Evolutionary conservation across 2,888 invertebrate genomes (phyloP), one percentile per base, ranked within the genome.

Genomic region (Onthophagus sagittarius): DNA sequence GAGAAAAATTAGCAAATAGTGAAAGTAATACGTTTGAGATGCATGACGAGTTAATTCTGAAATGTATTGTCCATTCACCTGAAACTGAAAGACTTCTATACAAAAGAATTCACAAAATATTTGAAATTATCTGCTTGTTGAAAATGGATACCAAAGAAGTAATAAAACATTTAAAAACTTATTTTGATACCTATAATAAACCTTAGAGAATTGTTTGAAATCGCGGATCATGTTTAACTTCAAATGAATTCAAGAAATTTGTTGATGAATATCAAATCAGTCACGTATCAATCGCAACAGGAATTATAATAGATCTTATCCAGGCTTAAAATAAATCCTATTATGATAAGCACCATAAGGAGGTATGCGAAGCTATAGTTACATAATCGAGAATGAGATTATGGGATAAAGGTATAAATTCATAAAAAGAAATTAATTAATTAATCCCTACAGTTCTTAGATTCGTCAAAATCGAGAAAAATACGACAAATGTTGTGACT

Each of bases 21-120:
- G 2, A 23, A 23, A 23, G 23, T 23, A 23, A 23, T 2, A 23
- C 23, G 11, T 13, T 75, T 13, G 39, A 75, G 32, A 79, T 77
- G 71, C 75, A 77, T 69, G 75, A 70, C 72, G 72, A 75, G 74
- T 33, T 83, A 83, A 77, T 83, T 75, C 67, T 82, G 33, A 80
- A 80, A 73, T 82, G 81, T 74, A 78, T 82, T 9, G 72, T 71
- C 7, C 80, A 69, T 67, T 77, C 77, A 6, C 73, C 76, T 2
- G 13, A 15, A 0, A 72, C 62, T 63, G 80, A 81, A 74, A 80
- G 80, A 5, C 75, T 75, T 7, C 65, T 82, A 6, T 77, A 81
- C 74, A 3, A 81, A 81, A 70, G 75, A 73, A 0, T 81, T 81
- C 65, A 78, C 80, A 0, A 82, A 81, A 74, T 81, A 77, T 69